Conservation (phyloP, 2,888 invertebrate genomes). For the Fragum whitleyi region DNA sequence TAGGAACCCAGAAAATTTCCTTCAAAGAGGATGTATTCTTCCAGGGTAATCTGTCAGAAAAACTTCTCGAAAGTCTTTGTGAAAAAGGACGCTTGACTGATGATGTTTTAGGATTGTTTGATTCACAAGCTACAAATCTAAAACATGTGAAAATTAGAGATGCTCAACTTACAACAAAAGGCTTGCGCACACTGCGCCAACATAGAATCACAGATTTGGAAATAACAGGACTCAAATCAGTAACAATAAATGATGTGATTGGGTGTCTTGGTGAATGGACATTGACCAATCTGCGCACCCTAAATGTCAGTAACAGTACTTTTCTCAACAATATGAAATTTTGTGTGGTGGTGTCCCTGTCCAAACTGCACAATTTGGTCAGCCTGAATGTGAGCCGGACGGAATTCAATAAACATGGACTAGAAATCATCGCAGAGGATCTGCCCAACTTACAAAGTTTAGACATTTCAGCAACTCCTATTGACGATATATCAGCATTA, state of each 20-base stretch:
- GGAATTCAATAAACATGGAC: constrained; percentile 89
- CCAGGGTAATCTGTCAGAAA: constrained; percentile 81
- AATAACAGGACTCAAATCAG: constrained; percentile 87
- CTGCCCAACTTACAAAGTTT: constrained; percentile 88
- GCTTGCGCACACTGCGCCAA: constrained; percentile 88
- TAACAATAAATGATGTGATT: constrained; percentile 88
- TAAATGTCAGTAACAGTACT: constrained; percentile 89
- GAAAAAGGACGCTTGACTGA: constrained; percentile 88
- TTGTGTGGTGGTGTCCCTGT: constrained; percentile 88
- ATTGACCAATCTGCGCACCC: constrained; percentile 87
- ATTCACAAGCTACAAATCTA: constrained; percentile 88
- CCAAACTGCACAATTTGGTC: constrained; percentile 88
- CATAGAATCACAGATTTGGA: constrained; percentile 89
- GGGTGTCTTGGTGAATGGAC: constrained; percentile 90
- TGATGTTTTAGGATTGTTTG: constrained; percentile 88
- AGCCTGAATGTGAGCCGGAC: constrained; percentile 89
- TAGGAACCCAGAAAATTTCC: constrained; percentile 67
- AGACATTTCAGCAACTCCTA: constrained; percentile 89
- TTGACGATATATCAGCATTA: constrained; percentile 88
- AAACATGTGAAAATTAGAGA: constrained; percentile 88
- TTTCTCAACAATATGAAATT: constrained; percentile 88
- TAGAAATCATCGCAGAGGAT: constrained; percentile 89
- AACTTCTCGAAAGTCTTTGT: constrained; percentile 86
- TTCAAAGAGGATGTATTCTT: constrained; percentile 82
- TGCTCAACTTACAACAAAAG: constrained; percentile 87